These are phyloP conservation scores for Chorisops tibialis DNA, from an alignment of 2,888 invertebrate genomes.

Conservation along the genomic window DNA sequence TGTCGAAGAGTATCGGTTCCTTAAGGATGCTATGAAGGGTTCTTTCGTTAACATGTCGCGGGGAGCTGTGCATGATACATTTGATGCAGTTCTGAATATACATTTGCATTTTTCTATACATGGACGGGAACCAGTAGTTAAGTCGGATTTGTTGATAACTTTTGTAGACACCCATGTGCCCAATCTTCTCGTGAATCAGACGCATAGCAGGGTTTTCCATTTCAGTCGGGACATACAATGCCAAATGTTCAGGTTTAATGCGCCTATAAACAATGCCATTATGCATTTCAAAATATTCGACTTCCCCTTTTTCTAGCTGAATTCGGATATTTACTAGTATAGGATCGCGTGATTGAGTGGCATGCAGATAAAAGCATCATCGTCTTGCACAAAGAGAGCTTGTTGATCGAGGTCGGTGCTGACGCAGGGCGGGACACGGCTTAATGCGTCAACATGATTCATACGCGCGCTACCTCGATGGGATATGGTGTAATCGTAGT, in stretches of 20 bases:
- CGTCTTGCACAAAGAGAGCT: too few species aligned
- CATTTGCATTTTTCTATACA: not conserved
- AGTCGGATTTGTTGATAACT: not conserved
- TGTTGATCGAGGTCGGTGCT: too few species aligned
- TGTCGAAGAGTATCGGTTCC: not conserved
- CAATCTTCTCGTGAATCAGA: not conserved
- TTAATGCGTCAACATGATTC: slow-evolving; percentile 40
- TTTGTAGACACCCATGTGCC: not conserved
- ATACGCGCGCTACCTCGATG: slow-evolving; percentile 34
- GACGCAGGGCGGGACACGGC: slow-evolving; percentile 28
- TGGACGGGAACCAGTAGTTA: not conserved
- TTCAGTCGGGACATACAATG: not conserved
- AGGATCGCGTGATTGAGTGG: not conserved
- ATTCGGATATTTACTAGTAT: not conserved
- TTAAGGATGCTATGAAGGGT: slow-evolving; percentile 10
- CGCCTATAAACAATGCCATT: not conserved
- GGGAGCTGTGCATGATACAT: not conserved
- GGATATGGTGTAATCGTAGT: slow-evolving; percentile 31
- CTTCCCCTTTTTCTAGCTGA: not conserved
- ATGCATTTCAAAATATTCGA: not conserved
- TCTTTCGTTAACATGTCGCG: not conserved
- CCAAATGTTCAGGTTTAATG: too few species aligned
- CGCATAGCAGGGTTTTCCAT: not conserved
- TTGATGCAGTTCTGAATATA: not conserved
- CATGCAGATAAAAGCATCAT: too few species aligned